Base-by-base conservation (phyloP, 1,140 invertebrate species). In the Hesperophylax magnus region DNA sequence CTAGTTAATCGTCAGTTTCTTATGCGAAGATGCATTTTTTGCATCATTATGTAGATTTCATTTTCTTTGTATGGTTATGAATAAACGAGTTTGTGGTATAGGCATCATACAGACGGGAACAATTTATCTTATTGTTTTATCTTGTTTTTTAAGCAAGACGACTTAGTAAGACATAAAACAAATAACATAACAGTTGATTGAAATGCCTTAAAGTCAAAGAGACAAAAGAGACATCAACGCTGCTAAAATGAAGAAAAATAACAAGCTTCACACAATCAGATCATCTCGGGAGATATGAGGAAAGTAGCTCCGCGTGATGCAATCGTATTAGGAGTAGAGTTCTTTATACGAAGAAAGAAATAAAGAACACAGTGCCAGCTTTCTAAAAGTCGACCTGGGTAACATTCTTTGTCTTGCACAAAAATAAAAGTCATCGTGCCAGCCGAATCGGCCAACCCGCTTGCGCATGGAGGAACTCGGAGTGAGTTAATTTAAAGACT, bases 351-450 rank as follows among this genome's bases (percentile, higher is more conserved):
- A 52, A 39, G 14, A 82, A 47, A 67, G 31, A 72, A 81, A 74
- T 34, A 78, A 74, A 78, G 31, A 65, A 75, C 31, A 52, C 27
- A 78, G 74, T 53, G 34, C 75, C 65, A 74, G 71, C 80, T 81
- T 78, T 81, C 80, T 61, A 81, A 81, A 81, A 81, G 56, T 75
- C 56, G 60, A 74, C 31, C 71, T 56, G 39, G 47, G 71, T 75
- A 75, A 27, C 54, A 75, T 63, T 74, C 67, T 81, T 77, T 78
- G 76, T 81, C 58, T 77, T 72, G 74, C 52, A 56, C 18, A 63
- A 78, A 78, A 67, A 56, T 65, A 63, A 81, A 47, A 78, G 80
- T 81, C 75, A 81, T 80, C 65, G 67, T 60, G 31, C 31, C 56
- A 22, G 58, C 22, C 47, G 22, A 75, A 75, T 75, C 53, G 15